Base-by-base conservation (phyloP, 1,140 invertebrate species). In the Bilobella aurantiaca region DNA sequence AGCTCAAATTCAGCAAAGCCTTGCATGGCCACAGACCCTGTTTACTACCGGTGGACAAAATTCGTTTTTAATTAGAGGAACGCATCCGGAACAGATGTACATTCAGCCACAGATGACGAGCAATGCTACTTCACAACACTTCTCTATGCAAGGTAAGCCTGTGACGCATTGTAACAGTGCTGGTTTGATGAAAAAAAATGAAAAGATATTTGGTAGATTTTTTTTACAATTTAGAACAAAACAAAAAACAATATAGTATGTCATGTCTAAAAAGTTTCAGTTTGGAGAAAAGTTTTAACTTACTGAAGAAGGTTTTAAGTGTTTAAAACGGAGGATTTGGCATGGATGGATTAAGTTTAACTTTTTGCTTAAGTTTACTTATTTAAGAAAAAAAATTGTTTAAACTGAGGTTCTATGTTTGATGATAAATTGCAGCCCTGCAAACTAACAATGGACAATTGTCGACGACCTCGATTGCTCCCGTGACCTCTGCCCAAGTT, bases 71-170 rank as follows among this genome's bases (percentile, higher is more conserved):
- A 91, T 93, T 69, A 78, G 90, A 63, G 86, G 88, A 49, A 49
- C 70, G 25, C 88, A 90, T 72, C 85, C 85, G 14, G 89, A 91
- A 75, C 83, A 84, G 18, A 91, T 93, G 87, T 91, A 90, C 71
- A 91, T 93, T 70, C 89, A 91, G 74, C 88, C 86, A 74, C 85
- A 88, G 14, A 87, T 88, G 68, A 81, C 81, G 21, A 69, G 56
- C 21, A 66, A 65, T 21, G 58, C 64, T 1, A 63, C 42, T 2
- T 65, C 69, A 58, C 71, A 72, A 32, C 71, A 73, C 27, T 73
- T 73, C 37, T 65, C 71, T 3, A 73, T 73, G 71, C 65, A 65
- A 59, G 67, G 71, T 73, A 69, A 69, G 68, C 8, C 34, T 18
- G 34, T n/a, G 18, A 42, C 18, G 18, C 34, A 12, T 42, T 42